Base-by-base conservation (phyloP, 2,797 vertebrate genomes). In the Benthosema pterotum region DNA sequence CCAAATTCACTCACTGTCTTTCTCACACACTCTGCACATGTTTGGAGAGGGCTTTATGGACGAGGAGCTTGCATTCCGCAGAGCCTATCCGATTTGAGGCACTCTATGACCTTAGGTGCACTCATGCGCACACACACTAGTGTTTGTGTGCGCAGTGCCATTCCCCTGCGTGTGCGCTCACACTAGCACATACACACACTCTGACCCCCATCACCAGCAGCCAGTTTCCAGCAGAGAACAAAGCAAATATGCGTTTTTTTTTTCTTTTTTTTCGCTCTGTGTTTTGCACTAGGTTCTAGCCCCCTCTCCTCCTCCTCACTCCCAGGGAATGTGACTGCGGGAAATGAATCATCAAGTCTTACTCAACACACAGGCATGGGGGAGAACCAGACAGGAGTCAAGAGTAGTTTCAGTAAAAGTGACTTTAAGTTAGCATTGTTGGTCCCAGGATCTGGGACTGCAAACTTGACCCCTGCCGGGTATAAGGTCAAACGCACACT, bases 281-380 rank as follows among this genome's bases (percentile, higher is more conserved):
- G 53, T 70, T 75, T 74, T 69, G 56, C 76, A 75, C 56, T 28
- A 55, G 19, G 61, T 68, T 82, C 52, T 61, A 53, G 25, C 75
- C 67, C 51, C 57, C 55, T 25, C 47, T 63, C 45, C 22, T 12
- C 61, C 79, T 69, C 58, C 63, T 17, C 51, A 45, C 45, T 46
- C 5, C 45, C 45, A 46, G 58, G 67, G 70, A 77, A 65, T 55
- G 55, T 42, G 68, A 65, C 75, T 57, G 57, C 47, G 14, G 57
- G 60, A 55, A 77, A 69, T 85, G 79, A 89, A 72, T 87, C 80
- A 86, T 62, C 55, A 52, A 54, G 57, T 4, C 74, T 74, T 73
- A 74, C 72, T 80, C 69, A 72, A 82, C 69, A 70, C 69, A 63
- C 22, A 68, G 55, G 68, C 61, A 54, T 0, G 2, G 16, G 42